These are phyloP conservation scores for Zosterops borbonicus DNA, from an alignment of 2,113 vertebrate species.

Conservation along the genomic window DNA sequence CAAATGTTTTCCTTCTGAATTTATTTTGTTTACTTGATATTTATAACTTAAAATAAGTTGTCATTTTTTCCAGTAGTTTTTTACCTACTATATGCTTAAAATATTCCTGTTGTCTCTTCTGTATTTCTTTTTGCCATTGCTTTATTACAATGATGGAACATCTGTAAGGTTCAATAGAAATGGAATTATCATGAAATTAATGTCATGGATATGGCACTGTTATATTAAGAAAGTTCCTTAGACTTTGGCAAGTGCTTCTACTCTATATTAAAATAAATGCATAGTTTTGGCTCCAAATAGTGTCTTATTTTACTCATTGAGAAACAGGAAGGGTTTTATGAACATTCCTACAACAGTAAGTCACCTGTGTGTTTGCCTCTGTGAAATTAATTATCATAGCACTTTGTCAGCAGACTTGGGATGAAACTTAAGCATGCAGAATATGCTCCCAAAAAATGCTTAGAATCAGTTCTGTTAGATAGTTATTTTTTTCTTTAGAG, in stretches of 20 bases:
- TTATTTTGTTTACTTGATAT: constrained; percentile 29
- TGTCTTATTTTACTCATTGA: constrained; percentile 21
- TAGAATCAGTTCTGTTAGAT: background rate
- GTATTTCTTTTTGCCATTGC: background rate
- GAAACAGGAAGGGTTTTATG: constrained; percentile 3
- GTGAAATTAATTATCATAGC: constrained; percentile 11
- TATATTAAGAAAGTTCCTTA: background rate
- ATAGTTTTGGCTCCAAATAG: background rate
- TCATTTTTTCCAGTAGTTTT: background rate
- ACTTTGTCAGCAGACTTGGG: constrained; percentile 9
- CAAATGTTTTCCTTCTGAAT: background rate
- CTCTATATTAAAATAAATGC: background rate
- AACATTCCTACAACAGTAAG: background rate
- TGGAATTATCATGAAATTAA: background rate
- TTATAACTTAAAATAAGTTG: background rate
- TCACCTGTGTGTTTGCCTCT: background rate
- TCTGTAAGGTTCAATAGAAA: background rate
- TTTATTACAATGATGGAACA: background rate
- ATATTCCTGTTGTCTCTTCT: background rate
- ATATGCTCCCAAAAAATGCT: background rate
- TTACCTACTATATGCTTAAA: background rate
- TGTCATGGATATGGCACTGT: background rate
- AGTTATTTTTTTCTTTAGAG: background rate
- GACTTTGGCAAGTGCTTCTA: constrained; percentile 9
- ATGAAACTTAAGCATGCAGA: background rate